These are phyloP conservation scores for Petrocephalus schoutedeni DNA, from an alignment of 2,797 vertebrate species.

Conservation along the genomic window DNA sequence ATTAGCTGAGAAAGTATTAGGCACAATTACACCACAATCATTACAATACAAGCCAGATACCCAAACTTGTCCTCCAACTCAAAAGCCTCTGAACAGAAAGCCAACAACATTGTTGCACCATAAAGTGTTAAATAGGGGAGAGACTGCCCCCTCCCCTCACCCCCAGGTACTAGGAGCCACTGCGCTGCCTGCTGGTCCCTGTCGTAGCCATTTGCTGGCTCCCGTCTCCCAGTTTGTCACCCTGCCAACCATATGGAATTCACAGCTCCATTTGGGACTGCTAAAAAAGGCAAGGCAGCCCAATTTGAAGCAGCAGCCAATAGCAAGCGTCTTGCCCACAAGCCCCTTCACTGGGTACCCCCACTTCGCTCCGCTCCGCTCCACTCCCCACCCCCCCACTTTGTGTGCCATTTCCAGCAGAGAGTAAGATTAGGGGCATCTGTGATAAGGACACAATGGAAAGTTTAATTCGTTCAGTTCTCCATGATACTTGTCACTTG, in stretches of 20 bases:
- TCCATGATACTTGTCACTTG: constrained; percentile 43
- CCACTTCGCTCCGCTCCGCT: neutral
- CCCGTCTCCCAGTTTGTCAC: constrained; percentile 75
- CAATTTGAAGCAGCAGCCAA: constrained; percentile 83
- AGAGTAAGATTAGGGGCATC: constrained; percentile 50
- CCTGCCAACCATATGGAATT: constrained; percentile 80
- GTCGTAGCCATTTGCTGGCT: constrained; percentile 70
- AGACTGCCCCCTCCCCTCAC: constrained; percentile 31
- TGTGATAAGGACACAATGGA: constrained; percentile 53
- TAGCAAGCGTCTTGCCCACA: constrained; percentile 57
- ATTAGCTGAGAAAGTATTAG: neutral
- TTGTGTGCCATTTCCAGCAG: constrained; percentile 18
- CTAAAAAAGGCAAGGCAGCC: constrained; percentile 94
- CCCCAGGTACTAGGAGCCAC: constrained; percentile 45
- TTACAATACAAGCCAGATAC: neutral
- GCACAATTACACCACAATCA: neutral
- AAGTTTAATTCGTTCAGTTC: constrained; percentile 28
- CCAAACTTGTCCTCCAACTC: neutral
- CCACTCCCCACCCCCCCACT: neutral
- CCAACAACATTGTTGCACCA: neutral
- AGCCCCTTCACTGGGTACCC: constrained; percentile 26
- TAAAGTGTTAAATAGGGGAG: constrained; percentile 44
- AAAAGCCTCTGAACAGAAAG: neutral
- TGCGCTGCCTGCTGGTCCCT: constrained; percentile 44
- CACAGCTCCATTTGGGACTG: constrained; percentile 77